phyloP scores from a whole-genome alignment of 2,888 invertebrate genomes.

The Ceraclea dissimilis region DNA sequence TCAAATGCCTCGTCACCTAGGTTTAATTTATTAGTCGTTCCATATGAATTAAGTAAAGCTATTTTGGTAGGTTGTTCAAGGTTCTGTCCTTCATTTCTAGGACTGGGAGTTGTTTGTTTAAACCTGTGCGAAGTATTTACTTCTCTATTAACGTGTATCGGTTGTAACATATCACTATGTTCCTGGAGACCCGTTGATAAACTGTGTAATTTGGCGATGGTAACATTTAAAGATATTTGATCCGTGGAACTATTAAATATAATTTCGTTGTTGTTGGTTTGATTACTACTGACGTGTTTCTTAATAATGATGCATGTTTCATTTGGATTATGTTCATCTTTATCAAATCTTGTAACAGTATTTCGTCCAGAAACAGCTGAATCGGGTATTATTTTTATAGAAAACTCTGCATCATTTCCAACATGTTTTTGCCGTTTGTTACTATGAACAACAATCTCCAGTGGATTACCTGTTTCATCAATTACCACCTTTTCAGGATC shows the following conservation, averaged over 20 bases:
- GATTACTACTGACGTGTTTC: constrained; percentile 13
- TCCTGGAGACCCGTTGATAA: constrained; percentile 21
- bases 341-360: not conserved
- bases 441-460: constrained; percentile 18
- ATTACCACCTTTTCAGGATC: constrained; percentile 1
- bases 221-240: constrained; percentile 12
- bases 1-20: constrained; percentile 7
- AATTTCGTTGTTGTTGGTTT: constrained; percentile 5
- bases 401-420: constrained; percentile 6
- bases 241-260: constrained; percentile 12
- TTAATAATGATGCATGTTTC: constrained; percentile 24
- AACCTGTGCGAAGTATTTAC: not conserved
- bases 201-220: constrained; percentile 23
- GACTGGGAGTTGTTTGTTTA: not conserved
- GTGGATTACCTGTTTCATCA: constrained; percentile 9
- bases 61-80: constrained; percentile 13
- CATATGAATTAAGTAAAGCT: constrained; percentile 12
- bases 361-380: not conserved
- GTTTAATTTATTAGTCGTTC: constrained; percentile 2
- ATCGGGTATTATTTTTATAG: constrained; percentile 14
- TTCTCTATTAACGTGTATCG: not conserved
- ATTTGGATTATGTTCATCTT: constrained; percentile 7
- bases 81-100: not conserved
- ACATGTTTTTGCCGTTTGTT: not conserved
- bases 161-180: constrained; percentile 17